Percentiles rank a stretch among this genome's conserved stretches.
Evolutionary conservation across 2,113 vertebrate species (phyloP).

Genomic region (Chamaetylas fuelleborni): DNA sequence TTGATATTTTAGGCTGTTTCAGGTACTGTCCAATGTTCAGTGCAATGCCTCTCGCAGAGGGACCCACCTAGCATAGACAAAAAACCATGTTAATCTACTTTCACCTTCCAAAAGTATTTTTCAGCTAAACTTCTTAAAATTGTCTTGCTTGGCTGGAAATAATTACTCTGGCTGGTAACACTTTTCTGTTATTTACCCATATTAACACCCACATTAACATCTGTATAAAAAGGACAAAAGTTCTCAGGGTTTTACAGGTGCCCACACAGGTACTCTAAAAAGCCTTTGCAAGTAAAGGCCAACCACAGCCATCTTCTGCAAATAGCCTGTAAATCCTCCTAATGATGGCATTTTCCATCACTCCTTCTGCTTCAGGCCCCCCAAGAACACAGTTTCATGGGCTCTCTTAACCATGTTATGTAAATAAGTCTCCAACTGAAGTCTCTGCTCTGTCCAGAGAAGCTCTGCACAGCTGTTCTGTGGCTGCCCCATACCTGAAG

Average conservation of each 20-base stretch:
- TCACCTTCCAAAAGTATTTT: background rate
- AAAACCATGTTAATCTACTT: rapidly evolving
- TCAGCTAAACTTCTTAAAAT: background rate
- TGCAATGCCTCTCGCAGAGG: rapidly evolving
- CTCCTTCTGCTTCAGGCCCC: background rate
- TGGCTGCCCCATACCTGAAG: background rate
- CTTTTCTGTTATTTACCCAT: background rate
- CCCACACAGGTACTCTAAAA: background rate
- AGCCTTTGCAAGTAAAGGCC: background rate
- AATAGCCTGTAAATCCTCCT: background rate
- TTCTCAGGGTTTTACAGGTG: background rate
- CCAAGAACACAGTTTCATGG: background rate
- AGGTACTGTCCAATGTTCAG: background rate
- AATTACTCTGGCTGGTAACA: background rate
- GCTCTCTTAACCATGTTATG: background rate
- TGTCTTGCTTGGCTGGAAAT: background rate
- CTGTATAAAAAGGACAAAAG: background rate
- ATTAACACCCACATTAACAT: background rate
- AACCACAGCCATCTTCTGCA: background rate
- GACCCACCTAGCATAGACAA: background rate
- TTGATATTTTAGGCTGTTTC: background rate
- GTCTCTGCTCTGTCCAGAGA: background rate
- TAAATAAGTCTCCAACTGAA: background rate
- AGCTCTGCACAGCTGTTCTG: background rate
- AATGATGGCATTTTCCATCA: background rate